Base-by-base conservation (phyloP, 2,113 vertebrate genomes). In the Labeo catla region DNA sequence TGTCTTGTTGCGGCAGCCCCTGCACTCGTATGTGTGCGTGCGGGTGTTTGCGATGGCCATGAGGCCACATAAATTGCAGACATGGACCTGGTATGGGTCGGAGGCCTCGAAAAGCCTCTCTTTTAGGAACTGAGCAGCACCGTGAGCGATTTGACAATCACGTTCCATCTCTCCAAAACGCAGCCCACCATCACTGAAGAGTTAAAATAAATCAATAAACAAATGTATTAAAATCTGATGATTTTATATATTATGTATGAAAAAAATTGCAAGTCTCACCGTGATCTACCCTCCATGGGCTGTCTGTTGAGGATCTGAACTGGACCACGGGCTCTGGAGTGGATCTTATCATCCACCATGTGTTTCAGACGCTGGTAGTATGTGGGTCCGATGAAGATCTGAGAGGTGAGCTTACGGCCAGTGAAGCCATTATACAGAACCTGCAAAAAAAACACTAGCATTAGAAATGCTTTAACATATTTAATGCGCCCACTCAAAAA, bases 311-410 rank as follows among this genome's bases (percentile, higher is more conserved):
- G 97, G 89, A 99, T 99, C 94, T 99, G 98, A 85, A 99, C 98
- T 0, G 98, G 98, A 2, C 98, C 98, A n/a, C 98, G 93, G 57
- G 98, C 98, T 85, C 98, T 95, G 1, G 98, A 99, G 93, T 99
- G 98, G 93, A 99, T 99, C 93, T 99, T 99, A 87, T 99, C 98
- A 49, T 99, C 98, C 86, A 99, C 98, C 98, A 99, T 99, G 88
- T 99, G 98, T 90, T 99, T 99, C 86, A 99, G 91, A 16, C 98
- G 96, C 91, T 99, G 98, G 83, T 99, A 99, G 28, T 99, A 99
- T 0, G 98, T 99, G 4, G 98, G 98, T 0, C 98, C 98, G 52
- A 99, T 96, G 92, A 99, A 99, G 91, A 99, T 99, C 92, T 99
- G 98, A 1, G 98, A 99, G 10, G 98, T 99, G 88, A 99, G 96